Evolutionary conservation across 2,888 invertebrate genomes (phyloP).

Genomic region (Ophion ellenae): DNA sequence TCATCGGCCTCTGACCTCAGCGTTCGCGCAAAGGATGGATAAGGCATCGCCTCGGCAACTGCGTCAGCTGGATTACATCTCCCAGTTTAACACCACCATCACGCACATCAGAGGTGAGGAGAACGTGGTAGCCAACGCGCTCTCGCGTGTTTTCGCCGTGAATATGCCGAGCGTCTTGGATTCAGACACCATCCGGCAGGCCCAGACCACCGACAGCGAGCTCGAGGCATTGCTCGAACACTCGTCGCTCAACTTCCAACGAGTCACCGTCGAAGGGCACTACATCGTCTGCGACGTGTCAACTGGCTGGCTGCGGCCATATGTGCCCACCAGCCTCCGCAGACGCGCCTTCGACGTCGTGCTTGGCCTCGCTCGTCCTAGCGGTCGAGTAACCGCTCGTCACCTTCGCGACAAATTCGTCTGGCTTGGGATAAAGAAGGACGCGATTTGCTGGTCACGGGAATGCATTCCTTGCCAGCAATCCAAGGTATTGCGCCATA

Average conservation of each 20-base stretch:
- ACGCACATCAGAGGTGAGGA: constrained; percentile 4
- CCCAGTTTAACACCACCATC: constrained; percentile 10
- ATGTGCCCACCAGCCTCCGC: constrained; percentile 64
- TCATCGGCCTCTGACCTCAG: background rate
- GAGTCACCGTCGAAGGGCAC: background rate
- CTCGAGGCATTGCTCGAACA: background rate
- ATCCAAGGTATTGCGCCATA: constrained; percentile 62
- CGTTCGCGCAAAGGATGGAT: constrained; percentile 30
- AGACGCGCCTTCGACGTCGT: constrained; percentile 33
- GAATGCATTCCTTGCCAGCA: constrained; percentile 67
- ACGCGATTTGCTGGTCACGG: constrained; percentile 62
- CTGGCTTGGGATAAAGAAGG: constrained; percentile 57
- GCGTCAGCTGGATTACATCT: background rate
- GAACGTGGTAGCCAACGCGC: constrained; percentile 13
- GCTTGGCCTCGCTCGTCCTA: constrained; percentile 67
- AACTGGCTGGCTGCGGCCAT: constrained; percentile 63
- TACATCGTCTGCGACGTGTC: too few relatives aligned
- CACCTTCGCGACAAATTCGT: constrained; percentile 63
- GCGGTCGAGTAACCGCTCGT: constrained; percentile 48
- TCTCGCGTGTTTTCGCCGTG: background rate
- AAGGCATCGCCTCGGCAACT: constrained; percentile 42
- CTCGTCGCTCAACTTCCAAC: background rate
- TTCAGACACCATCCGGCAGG: background rate
- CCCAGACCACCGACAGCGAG: background rate
- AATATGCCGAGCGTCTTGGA: background rate